These are phyloP conservation scores for Microctonus brassicae DNA, from an alignment of 2,888 invertebrate species.

Conservation along the genomic window DNA sequence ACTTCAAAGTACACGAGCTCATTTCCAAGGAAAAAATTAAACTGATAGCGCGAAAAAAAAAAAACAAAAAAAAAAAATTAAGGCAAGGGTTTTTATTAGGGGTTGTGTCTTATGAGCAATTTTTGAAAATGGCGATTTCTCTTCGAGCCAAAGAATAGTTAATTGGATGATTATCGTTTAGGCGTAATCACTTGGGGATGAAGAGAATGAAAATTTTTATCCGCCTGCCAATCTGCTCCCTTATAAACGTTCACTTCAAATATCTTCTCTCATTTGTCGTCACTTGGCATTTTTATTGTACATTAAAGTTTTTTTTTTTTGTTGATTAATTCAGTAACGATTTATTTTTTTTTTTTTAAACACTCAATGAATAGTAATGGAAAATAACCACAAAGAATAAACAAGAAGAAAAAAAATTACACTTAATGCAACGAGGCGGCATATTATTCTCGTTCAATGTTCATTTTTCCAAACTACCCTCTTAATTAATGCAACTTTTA, in stretches of 20 bases:
- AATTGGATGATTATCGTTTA: constrained; percentile 54
- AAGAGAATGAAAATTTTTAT: constrained; percentile 49
- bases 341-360: constrained; percentile 10
- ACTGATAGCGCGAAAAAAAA: constrained; percentile 18
- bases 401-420: constrained; percentile 24
- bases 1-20: constrained; percentile 20
- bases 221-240: constrained; percentile 26
- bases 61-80: constrained; percentile 27
- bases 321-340: constrained; percentile 18
- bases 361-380: constrained; percentile 14
- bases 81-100: constrained; percentile 29
- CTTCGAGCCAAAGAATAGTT: constrained; percentile 45
- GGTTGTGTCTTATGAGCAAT: constrained; percentile 28
- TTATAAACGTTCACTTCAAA: background rate
- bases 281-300: constrained; percentile 9
- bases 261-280: constrained; percentile 9
- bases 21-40: constrained; percentile 23
- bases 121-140: constrained; percentile 34
- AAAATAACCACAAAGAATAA: constrained; percentile 18
- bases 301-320: constrained; percentile 8
- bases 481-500: constrained; percentile 67
- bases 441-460: constrained; percentile 54
- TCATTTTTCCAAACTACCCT: constrained; percentile 54
- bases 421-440: constrained; percentile 47
- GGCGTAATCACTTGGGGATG: constrained; percentile 39